Evolutionary conservation across 2,888 invertebrate genomes (phyloP).

Genomic region (Scaptomyza reducta): DNA sequence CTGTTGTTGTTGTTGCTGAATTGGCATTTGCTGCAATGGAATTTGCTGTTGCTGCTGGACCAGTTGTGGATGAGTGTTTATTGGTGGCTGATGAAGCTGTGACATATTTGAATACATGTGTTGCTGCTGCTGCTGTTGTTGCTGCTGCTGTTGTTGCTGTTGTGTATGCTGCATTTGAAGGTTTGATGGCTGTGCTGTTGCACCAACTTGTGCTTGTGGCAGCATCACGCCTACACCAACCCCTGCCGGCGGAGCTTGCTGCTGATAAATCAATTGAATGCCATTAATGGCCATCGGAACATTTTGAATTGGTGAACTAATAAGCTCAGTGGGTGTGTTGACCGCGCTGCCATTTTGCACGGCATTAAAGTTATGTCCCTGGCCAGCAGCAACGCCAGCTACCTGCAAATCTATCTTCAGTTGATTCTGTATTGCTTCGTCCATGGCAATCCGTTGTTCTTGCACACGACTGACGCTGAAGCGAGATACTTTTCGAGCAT

Average conservation of each 20-base stretch:
- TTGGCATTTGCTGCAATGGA: slow-evolving; percentile 29
- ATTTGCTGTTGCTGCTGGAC: slow-evolving; percentile 47
- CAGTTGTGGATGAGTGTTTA: slow-evolving; percentile 46
- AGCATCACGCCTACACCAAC: slow-evolving; percentile 36
- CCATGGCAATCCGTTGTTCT: slow-evolving; percentile 67
- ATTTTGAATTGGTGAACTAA: slow-evolving; percentile 65
- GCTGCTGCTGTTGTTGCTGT: slow-evolving; percentile 46
- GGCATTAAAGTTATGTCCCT: slow-evolving; percentile 36
- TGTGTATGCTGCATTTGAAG: slow-evolving; percentile 42
- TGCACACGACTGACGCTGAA: slow-evolving; percentile 81
- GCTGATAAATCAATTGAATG: slow-evolving; percentile 70
- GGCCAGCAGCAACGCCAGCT: slow-evolving; percentile 46
- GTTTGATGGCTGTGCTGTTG: slow-evolving; percentile 35
- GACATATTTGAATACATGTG: slow-evolving; percentile 50
- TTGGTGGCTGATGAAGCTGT: slow-evolving; percentile 43
- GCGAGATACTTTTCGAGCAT: slow-evolving; percentile 75
- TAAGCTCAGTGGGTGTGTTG: slow-evolving; percentile 77
- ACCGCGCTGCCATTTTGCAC: slow-evolving; percentile 64
- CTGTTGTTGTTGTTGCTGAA: slow-evolving; percentile 39
- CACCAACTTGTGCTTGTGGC: slow-evolving; percentile 47
- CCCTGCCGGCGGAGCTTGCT: slow-evolving; percentile 37
- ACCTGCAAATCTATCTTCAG: slow-evolving; percentile 69
- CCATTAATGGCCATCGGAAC: slow-evolving; percentile 68
- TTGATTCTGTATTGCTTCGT: slow-evolving; percentile 51
- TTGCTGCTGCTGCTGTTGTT: slow-evolving; percentile 49